Conservation (phyloP, 1,140 invertebrate species). For the Prorops nasuta region DNA sequence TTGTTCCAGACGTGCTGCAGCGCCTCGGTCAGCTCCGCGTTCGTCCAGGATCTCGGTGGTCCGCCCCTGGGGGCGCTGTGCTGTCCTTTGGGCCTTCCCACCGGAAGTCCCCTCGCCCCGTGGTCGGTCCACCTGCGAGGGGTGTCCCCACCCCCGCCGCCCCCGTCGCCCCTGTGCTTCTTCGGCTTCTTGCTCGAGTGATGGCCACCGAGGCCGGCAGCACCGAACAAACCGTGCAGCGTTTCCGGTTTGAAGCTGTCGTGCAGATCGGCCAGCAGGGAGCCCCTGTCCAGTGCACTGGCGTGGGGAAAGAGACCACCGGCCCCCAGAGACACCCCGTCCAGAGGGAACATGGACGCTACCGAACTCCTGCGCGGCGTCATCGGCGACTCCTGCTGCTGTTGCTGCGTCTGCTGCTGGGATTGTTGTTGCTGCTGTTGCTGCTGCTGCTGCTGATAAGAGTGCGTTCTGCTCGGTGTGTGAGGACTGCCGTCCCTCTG, state of each 20-base stretch:
- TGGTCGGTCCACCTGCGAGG: conserved; percentile 47
- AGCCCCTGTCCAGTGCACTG: conserved; percentile 33
- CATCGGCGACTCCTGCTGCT: conserved; percentile 36
- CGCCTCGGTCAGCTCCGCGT: conserved; percentile 83
- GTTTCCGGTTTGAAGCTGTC: conserved; percentile 50
- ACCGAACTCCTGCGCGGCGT: conserved; percentile 34
- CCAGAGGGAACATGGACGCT: conserved; percentile 42
- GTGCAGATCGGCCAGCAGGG: conserved; percentile 42
- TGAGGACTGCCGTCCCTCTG: conserved; percentile 43
- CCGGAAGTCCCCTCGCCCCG: conserved; percentile 39
- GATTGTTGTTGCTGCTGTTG: conserved; percentile 4
- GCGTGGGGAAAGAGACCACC: conserved; percentile 42
- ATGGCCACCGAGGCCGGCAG: conserved; percentile 27
- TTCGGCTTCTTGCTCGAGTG: conserved; percentile 37
- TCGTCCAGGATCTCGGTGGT: conserved; percentile 86
- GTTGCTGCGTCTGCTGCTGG: conserved; percentile 20
- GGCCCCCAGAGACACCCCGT: conserved; percentile 37
- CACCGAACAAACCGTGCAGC: conserved; percentile 44
- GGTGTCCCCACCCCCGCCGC: conserved; percentile 27
- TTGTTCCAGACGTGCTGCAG: conserved; percentile 90
- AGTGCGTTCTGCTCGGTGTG: conserved; percentile 12
- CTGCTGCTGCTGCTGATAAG: conserved; percentile 30
- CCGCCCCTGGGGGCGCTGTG: conserved; percentile 85
- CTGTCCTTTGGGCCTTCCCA: conserved; percentile 78
- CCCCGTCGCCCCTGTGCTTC: conserved; percentile 38